Conservation (phyloP, 92 coral and sea anemone genomes). For the Siderastrea siderea region DNA sequence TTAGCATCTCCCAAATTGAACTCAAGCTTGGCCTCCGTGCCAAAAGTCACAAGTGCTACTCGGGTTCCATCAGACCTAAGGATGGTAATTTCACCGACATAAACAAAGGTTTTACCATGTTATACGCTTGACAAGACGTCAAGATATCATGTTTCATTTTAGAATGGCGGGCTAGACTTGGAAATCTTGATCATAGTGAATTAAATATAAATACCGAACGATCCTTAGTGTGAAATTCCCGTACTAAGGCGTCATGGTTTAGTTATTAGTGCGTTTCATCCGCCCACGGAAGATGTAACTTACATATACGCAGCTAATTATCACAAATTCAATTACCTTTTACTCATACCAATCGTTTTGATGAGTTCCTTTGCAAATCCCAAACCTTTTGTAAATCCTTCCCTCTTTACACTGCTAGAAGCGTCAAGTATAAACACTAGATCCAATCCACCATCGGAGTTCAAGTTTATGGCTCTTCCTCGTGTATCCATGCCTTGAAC, state of each 20-base stretch:
- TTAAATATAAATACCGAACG: too few species aligned
- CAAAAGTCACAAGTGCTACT: conserved; percentile 88
- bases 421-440: conserved; percentile 89
- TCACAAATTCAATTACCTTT: conserved; percentile 10
- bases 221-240: too few species aligned
- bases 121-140: too few species aligned
- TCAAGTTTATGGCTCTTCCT: conserved; percentile 53
- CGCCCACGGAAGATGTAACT: too few species aligned
- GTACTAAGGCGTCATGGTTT: too few species aligned
- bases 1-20: conserved; percentile 81
- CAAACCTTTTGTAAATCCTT: conserved; percentile 49
- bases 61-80: conserved; percentile 81
- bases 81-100: background rate
- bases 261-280: too few species aligned
- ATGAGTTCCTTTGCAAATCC: conserved; percentile 69
- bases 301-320: too few species aligned
- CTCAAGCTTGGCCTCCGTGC: conserved; percentile 71
- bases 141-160: too few species aligned
- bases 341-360: conserved; percentile 59
- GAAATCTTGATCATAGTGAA: too few species aligned
- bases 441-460: conserved; percentile 74
- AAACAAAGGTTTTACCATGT: background rate
- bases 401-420: conserved; percentile 72
- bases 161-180: too few species aligned
- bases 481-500: conserved; percentile 29